Base-by-base conservation (phyloP, 2,888 invertebrate genomes). In the Periphyllus acericola region DNA sequence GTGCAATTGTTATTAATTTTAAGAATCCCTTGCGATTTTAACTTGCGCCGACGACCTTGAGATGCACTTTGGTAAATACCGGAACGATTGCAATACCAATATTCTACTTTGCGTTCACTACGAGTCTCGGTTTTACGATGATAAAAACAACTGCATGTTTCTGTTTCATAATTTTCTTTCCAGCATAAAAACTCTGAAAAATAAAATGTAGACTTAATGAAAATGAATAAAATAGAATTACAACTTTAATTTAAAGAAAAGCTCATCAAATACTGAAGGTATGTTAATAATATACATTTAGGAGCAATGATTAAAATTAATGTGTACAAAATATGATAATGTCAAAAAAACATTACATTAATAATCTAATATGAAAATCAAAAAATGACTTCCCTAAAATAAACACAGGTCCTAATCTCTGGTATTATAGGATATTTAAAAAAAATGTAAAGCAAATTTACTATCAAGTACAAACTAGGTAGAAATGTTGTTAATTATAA, bases 41-140 rank as follows among this genome's bases (percentile, higher is more conserved):
- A 72, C 17, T 86, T 86, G 29, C 66, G 71, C 1, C 32, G 79
- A 21, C 55, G 46, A 36, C 29, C 52, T 29, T 79, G 72, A 40
- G 40, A 36, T 72, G 60, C 5, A 72, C 72, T 86, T 3, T 72
- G 55, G 21, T 86, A 86, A 55, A 72, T 86, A 55, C 71, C 79
- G 36, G 79, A 86, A 72, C 79, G 75, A 60, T 80, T 86, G n/a
- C 79, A 86, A 72, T 85, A 85, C 76, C 86, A 86, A 86, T 86
- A 86, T 72, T 86, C 86, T 46, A 79, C 72, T 78, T 32, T 85
- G 8, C 78, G 76, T 34, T n/a, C 34, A 52, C 52, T 85, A 34
- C 84, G 68, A 52, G n/a, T 78, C 52, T 68, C 76, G 34, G 46
- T 85, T 78, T 85, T 85, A 68, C 84, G 76, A 34, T 85, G 84